These are phyloP conservation scores for Hypolimnas misippus DNA, from an alignment of 2,888 invertebrate genomes.

Conservation along the genomic window DNA sequence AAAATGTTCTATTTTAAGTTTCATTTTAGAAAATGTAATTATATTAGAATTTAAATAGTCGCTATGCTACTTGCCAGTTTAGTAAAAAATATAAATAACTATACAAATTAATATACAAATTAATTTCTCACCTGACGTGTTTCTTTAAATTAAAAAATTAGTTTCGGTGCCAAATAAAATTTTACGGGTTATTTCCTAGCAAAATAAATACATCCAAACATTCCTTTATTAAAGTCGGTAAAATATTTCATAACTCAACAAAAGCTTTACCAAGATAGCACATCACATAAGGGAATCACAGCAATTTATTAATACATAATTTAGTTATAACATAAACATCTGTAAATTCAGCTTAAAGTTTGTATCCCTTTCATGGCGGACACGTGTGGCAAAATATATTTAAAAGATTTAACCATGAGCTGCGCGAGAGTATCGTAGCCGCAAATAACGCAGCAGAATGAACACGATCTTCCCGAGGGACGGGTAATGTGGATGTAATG, in stretches of 20 bases:
- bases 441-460: slow-evolving; percentile 28
- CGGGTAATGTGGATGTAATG: slow-evolving; percentile 34
- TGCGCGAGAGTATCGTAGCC: neutral
- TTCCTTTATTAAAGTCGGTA: too few species aligned
- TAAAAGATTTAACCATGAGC: slow-evolving; percentile 4
- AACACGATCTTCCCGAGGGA: slow-evolving; percentile 18
- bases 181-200: too few species aligned
- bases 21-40: too few species aligned
- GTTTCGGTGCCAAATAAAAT: too few species aligned
- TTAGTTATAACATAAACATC: slow-evolving; percentile 22
- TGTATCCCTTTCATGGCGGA: slow-evolving; percentile 15
- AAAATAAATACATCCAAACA: too few species aligned
- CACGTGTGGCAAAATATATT: slow-evolving; percentile 27
- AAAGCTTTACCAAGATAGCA: neutral
- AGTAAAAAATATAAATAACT: too few species aligned
- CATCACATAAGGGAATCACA: neutral
- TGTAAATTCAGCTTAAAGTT: slow-evolving; percentile 16
- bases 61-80: too few species aligned
- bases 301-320: slow-evolving; percentile 21
- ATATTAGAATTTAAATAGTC: too few species aligned
- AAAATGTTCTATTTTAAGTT: too few species aligned
- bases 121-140: too few species aligned
- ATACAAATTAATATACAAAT: too few species aligned
- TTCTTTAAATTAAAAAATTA: too few species aligned
- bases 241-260: neutral